Base-by-base conservation (phyloP, 2,797 vertebrate species). In the Neostethus bicornis region DNA sequence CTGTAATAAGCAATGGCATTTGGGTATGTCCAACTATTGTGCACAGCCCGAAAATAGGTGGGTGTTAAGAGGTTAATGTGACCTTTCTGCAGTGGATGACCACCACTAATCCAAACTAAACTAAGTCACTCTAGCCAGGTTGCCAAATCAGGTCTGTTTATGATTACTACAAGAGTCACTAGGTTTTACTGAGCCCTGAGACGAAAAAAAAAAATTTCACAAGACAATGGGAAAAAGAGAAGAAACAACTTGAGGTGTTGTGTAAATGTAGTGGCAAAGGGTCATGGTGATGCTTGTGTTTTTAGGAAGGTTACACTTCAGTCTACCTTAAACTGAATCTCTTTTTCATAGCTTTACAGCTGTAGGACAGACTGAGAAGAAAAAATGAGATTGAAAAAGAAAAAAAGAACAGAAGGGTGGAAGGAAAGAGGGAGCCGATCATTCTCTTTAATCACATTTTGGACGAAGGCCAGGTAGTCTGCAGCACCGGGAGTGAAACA, bases 371-470 rank as follows among this genome's bases (percentile, higher is more conserved):
- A 90, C 92, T 79, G 90, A 82, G 64, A 73, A 80, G 75, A 71
- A 76, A 83, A 82, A 79, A 68, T 74, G 69, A 77, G 69, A 47
- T 53, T 87, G 48, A 75, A 68, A 73, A 71, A 62, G 45, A 29
- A 70, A 63, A 64, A 61, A 68, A 50, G 77, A 80, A 66, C 70
- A 67, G 73, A 77, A 80, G 69, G 70, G 79, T 75, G 80, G 74
- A 86, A 85, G 73, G 79, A 84, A 81, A 75, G 83, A 79, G 75
- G 79, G 87, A 94, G 93, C 94, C 95, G 94, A 96, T 96, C 94
- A 96, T 94, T 96, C 94, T 92, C 94, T 96, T 97, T 97, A 96
- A 96, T 96, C 94, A 94, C 93, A 94, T 94, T 95, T 94, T 97
- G 96, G 96, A 96, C 89, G 89, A 89, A 91, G 90, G 95, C 96